These are phyloP conservation scores for Patella ulyssiponensis DNA, from an alignment of 2,888 invertebrate genomes.

Conservation along the genomic window DNA sequence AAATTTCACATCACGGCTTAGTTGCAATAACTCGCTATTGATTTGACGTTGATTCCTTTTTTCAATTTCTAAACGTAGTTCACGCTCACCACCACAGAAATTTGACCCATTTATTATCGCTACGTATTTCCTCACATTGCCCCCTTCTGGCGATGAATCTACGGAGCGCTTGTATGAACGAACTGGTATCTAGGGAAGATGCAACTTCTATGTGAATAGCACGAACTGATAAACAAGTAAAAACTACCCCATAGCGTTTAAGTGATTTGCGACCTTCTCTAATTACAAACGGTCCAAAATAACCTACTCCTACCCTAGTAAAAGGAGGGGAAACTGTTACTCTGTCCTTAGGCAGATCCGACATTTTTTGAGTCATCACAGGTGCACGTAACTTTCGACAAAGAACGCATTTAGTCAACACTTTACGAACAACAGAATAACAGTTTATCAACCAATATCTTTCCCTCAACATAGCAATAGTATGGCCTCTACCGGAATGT, in stretches of 20 bases:
- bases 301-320: conserved; percentile 27
- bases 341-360: background rate
- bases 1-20: too few relatives aligned
- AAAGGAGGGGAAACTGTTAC: conserved; percentile 20
- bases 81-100: conserved; percentile 33
- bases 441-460: conserved; percentile 11
- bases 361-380: too few relatives aligned
- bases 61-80: conserved; percentile 28
- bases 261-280: conserved; percentile 23
- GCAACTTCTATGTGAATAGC: conserved; percentile 36
- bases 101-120: conserved; percentile 38
- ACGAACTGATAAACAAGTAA: conserved; percentile 31
- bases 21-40: too few relatives aligned
- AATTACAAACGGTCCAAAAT: conserved; percentile 29
- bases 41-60: conserved; percentile 33
- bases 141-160: conserved; percentile 32
- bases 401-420: background rate
- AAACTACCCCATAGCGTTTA: conserved; percentile 38
- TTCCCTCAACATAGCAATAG: conserved; percentile 12
- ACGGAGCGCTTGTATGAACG: conserved; percentile 29
- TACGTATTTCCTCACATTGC: conserved; percentile 1
- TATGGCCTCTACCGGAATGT: too few relatives aligned
- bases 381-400: conserved; percentile 5
- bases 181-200: conserved; percentile 25
- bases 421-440: background rate